These are phyloP conservation scores for Pristionchus japonicus DNA, from an alignment of 2,888 invertebrate species.

Conservation along the genomic window DNA sequence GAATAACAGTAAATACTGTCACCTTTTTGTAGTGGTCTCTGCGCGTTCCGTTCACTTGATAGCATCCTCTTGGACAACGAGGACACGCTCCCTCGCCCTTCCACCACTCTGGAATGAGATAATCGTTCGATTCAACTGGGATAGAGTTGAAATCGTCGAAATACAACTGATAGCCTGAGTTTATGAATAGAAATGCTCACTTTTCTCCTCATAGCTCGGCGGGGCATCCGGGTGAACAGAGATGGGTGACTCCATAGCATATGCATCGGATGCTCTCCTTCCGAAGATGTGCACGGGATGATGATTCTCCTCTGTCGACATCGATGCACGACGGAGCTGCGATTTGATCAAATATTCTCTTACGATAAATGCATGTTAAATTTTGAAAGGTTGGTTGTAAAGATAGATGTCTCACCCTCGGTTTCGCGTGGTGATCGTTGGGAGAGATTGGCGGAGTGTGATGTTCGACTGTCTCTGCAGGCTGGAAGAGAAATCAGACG, in stretches of 20 bases:
- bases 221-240: background rate
- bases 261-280: background rate
- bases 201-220: background rate
- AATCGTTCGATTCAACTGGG: background rate
- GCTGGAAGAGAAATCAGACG: background rate
- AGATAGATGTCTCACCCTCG: background rate
- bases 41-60: background rate
- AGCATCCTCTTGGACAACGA: background rate
- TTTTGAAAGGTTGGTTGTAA: too few relatives aligned
- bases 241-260: background rate
- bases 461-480: background rate
- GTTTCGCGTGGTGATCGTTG: background rate
- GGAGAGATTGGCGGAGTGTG: background rate
- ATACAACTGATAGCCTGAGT: too few relatives aligned
- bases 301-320: background rate
- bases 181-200: too few relatives aligned
- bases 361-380: background rate
- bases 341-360: background rate
- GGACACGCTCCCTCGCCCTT: background rate
- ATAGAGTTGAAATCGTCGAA: too few relatives aligned
- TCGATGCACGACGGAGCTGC: background rate
- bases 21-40: slow-evolving; percentile 22
- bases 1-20: too few relatives aligned
- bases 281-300: background rate
- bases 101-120: background rate